These are phyloP conservation scores for Hydraecia micacea DNA, from an alignment of 2,888 invertebrate genomes.

Conservation along the genomic window DNA sequence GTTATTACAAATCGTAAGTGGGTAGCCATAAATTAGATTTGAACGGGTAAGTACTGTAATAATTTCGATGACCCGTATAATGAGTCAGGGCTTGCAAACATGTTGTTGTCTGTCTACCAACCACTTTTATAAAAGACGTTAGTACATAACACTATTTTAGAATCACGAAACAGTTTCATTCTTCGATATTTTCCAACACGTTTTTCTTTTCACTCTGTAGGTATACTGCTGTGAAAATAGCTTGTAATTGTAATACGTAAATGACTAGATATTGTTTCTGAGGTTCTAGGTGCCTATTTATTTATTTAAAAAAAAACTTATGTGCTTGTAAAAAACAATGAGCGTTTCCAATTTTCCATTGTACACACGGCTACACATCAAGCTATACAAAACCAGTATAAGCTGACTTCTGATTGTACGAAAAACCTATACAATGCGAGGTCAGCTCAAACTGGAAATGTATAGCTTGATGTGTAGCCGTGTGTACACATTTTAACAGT, in stretches of 20 bases:
- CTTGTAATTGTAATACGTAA: not conserved
- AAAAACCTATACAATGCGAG: too few species aligned
- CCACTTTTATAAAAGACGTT: conserved; percentile 6
- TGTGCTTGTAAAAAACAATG: not conserved
- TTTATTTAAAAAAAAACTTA: conserved; percentile 1
- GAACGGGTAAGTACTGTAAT: conserved; percentile 50
- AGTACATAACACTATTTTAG: conserved; percentile 2
- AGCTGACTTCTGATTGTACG: too few species aligned
- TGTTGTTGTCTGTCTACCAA: conserved; percentile 15
- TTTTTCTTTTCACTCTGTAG: conserved; percentile 5
- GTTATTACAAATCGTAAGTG: conserved; percentile 60
- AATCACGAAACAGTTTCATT: conserved; percentile 2
- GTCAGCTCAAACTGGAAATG: too few species aligned
- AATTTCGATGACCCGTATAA: conserved; percentile 48
- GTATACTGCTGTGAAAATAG: not conserved
- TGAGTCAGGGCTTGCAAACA: conserved; percentile 37
- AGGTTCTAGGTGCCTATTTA: not conserved
- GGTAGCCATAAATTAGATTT: conserved; percentile 53
- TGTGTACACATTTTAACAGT: not conserved
- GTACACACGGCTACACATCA: too few species aligned
- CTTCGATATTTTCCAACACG: not conserved
- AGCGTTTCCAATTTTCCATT: not conserved
- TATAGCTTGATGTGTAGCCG: too few species aligned
- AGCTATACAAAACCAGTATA: too few species aligned
- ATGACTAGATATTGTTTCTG: not conserved